A percentile compares a stretch with the other conserved stretches of the same genome.
These are phyloP conservation scores for Epinephelus malabaricus DNA, from an alignment of 2,797 vertebrate genomes.

Conservation along the genomic window DNA sequence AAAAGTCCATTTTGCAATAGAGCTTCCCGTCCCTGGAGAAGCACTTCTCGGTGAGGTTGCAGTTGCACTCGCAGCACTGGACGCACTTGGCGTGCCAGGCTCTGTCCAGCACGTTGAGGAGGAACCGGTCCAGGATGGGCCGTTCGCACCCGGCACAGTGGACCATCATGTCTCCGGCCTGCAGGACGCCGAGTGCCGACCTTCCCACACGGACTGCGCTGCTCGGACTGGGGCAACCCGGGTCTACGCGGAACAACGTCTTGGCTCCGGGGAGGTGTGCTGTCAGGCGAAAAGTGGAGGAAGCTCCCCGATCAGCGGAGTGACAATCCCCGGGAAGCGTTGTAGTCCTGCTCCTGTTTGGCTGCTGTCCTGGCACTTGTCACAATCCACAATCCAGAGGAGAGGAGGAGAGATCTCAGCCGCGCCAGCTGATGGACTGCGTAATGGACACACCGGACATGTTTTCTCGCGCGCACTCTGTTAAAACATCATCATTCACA, in stretches of 20 bases:
- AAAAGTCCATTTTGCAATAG: slow-evolving; percentile 99
- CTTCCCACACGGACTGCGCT: slow-evolving; percentile 83
- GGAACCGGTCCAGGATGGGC: slow-evolving; percentile 98
- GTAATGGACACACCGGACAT: slow-evolving; percentile 52
- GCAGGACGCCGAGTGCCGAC: slow-evolving; percentile 82
- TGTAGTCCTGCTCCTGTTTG: slow-evolving; percentile 61
- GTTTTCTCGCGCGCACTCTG: slow-evolving; percentile 31
- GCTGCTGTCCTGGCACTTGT: slow-evolving; percentile 59
- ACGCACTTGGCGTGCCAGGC: slow-evolving; percentile 99
- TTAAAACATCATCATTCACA: slow-evolving; percentile 40
- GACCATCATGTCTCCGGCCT: slow-evolving; percentile 91
- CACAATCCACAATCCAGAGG: slow-evolving; percentile 78
- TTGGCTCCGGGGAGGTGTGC: slow-evolving; percentile 77
- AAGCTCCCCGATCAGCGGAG: slow-evolving; percentile 18
- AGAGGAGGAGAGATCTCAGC: slow-evolving; percentile 54
- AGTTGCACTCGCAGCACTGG: slow-evolving; percentile 98
- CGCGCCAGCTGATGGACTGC: slow-evolving; percentile 54
- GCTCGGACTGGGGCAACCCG: slow-evolving; percentile 82
- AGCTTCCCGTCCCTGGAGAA: slow-evolving; percentile 98
- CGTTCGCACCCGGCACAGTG: slow-evolving; percentile 98
- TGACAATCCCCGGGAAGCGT: slow-evolving; percentile 47
- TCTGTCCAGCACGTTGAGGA: slow-evolving; percentile 97
- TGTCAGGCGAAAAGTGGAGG: slow-evolving; percentile 66
- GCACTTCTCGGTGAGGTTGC: slow-evolving; percentile 97
- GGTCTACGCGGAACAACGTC: slow-evolving; percentile 86